These are phyloP conservation scores for Thereuonema tuberculata DNA, from an alignment of 1,140 invertebrate species.

Conservation along the genomic window DNA sequence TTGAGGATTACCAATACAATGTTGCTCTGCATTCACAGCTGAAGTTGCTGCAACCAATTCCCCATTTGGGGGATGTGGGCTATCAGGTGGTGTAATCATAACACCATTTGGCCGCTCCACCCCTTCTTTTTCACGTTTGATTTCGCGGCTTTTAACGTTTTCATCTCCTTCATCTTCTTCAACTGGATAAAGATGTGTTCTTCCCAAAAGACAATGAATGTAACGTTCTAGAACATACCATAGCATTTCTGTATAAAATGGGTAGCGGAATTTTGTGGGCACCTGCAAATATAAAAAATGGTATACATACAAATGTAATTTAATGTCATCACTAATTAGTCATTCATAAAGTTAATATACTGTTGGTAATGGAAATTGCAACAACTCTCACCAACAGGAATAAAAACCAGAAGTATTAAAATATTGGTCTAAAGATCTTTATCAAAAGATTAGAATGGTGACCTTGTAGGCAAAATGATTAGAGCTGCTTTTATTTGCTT, in stretches of 20 bases:
- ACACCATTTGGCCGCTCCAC: slow-evolving; percentile 11
- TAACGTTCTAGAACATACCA: slow-evolving; percentile 96
- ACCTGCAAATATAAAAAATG: slow-evolving; percentile 42
- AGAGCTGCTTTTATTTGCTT: too few relatives aligned
- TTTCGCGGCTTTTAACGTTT: slow-evolving; percentile 15
- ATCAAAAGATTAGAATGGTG: too few relatives aligned
- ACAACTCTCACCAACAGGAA: too few relatives aligned
- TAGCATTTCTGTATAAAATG: slow-evolving; percentile 93
- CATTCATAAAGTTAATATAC: too few relatives aligned
- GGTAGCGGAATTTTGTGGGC: slow-evolving; percentile 91
- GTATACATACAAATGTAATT: too few relatives aligned
- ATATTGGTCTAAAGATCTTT: too few relatives aligned
- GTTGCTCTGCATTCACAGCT: not conserved
- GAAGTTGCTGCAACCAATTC: too few relatives aligned
- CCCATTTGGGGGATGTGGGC: not conserved
- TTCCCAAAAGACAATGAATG: slow-evolving; percentile 70
- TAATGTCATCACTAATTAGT: not conserved
- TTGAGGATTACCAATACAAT: slow-evolving; percentile 1
- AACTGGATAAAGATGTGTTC: slow-evolving; percentile 47
- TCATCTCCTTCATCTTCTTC: not conserved
- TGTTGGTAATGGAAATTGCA: too few relatives aligned
- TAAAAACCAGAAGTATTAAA: too few relatives aligned
- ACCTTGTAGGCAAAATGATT: too few relatives aligned
- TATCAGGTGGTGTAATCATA: slow-evolving; percentile 8
- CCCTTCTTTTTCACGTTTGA: slow-evolving; percentile 14